These are phyloP conservation scores for Alectoris magna DNA, from an alignment of 2,797 vertebrate genomes.

Conservation along the genomic window DNA sequence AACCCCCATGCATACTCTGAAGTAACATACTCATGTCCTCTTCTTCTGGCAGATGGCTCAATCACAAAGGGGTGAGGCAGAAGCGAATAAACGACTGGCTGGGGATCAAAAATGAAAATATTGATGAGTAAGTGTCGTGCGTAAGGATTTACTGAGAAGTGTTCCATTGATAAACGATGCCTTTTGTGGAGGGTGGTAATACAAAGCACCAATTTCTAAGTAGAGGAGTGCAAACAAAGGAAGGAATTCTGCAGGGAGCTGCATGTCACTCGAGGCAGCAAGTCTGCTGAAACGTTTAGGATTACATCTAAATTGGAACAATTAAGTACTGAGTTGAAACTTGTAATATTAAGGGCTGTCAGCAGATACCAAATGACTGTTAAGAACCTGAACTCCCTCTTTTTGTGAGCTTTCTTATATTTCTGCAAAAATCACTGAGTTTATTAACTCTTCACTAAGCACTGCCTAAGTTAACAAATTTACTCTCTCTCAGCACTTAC, in stretches of 20 bases:
- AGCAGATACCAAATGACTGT: background rate
- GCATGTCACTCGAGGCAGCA: background rate
- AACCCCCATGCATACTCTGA: background rate
- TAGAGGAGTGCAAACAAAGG: background rate
- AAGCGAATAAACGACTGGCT: constrained; percentile 98
- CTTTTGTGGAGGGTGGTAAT: background rate
- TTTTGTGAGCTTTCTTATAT: background rate
- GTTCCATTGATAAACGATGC: background rate
- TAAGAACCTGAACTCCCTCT: background rate
- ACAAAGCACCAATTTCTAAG: background rate
- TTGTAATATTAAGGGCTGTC: background rate
- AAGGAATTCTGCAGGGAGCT: background rate
- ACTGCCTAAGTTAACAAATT: background rate
- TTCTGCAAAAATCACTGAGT: background rate
- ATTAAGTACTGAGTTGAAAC: background rate
- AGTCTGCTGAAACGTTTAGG: background rate
- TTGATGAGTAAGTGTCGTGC: constrained; percentile 90
- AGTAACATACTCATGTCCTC: constrained; percentile 2
- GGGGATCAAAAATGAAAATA: constrained; percentile 91
- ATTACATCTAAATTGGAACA: background rate
- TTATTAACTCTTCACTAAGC: background rate
- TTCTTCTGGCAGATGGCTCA: constrained; percentile 91
- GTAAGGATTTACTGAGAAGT: background rate
- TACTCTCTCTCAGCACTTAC: constrained; percentile 81
- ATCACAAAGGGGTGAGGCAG: constrained; percentile 97